These are phyloP conservation scores for Drosophila sordidula DNA, from an alignment of 2,888 invertebrate species.

Conservation along the genomic window DNA sequence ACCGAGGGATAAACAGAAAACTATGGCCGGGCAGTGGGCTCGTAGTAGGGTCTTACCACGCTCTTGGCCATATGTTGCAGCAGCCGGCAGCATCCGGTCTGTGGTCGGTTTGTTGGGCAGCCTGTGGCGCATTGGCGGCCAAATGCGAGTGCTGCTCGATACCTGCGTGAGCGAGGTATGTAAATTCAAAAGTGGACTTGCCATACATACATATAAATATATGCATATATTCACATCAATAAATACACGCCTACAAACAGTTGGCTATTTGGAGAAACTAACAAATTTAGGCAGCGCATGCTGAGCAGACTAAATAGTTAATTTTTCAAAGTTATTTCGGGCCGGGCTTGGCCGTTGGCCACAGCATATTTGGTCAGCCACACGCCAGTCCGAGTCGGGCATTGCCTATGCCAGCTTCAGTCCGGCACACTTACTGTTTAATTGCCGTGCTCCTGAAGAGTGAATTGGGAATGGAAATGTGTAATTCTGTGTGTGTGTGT, in stretches of 20 bases:
- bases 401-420: conserved; percentile 1
- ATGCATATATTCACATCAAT: conserved; percentile 22
- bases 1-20: neutral
- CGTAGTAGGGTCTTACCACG: conserved; percentile 1
- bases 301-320: conserved; percentile 29
- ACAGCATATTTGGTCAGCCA: conserved; percentile 41
- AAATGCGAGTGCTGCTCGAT: conserved; percentile 25
- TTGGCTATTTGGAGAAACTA: conserved; percentile 26
- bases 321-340: conserved; percentile 33
- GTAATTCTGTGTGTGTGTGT: conserved; percentile 3
- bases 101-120: conserved; percentile 56
- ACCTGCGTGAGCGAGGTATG: conserved; percentile 63
- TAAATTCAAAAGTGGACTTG: conserved; percentile 49
- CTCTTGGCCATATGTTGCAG: conserved; percentile 52
- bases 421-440: conserved; percentile 53
- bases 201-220: neutral
- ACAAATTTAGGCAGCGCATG: conserved; percentile 20
- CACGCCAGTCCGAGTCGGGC: conserved; percentile 17
- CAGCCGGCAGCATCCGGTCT: conserved; percentile 28
- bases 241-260: conserved; percentile 25
- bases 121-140: conserved; percentile 32
- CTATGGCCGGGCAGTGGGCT: conserved; percentile 5
- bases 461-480: conserved; percentile 17
- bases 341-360: conserved; percentile 23
- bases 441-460: conserved; percentile 51